Conservation (phyloP, 2,888 invertebrate species). For the Meiosimyza decipiens region DNA sequence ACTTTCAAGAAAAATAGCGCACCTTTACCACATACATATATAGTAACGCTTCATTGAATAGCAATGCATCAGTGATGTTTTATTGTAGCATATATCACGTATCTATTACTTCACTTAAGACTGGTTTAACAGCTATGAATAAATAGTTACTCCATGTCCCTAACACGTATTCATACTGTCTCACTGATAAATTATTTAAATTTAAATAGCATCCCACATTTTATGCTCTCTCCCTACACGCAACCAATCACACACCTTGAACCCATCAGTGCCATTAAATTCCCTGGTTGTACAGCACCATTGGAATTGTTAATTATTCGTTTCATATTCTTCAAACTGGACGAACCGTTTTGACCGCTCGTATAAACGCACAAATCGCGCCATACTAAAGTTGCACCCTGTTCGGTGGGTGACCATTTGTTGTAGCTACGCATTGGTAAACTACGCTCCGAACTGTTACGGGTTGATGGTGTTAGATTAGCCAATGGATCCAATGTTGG, state of each 20-base stretch:
- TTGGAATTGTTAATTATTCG: conserved; percentile 84
- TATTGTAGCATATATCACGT: too few species aligned
- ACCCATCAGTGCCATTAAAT: conserved; percentile 86
- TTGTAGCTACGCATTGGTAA: conserved; percentile 67
- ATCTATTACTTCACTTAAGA: too few species aligned
- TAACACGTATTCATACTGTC: too few species aligned
- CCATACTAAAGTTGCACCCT: conserved; percentile 83
- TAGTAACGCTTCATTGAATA: too few species aligned
- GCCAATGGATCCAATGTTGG: background rate
- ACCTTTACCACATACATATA: too few species aligned
- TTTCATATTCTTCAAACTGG: conserved; percentile 70
- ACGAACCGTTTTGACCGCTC: conserved; percentile 51
- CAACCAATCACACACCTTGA: conserved; percentile 73
- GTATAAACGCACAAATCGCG: conserved; percentile 81
- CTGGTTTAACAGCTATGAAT: too few species aligned
- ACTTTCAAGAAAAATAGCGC: too few species aligned
- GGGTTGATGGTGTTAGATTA: conserved; percentile 48
- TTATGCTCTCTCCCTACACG: too few species aligned
- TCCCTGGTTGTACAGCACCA: conserved; percentile 84
- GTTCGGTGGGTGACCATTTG: conserved; percentile 71
- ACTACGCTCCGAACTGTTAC: conserved; percentile 62
- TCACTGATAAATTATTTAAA: too few species aligned
- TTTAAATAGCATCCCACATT: too few species aligned
- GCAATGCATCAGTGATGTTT: too few species aligned
- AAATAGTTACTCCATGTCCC: too few species aligned